Conservation (phyloP, 1,140 invertebrate genomes). For the Archegozetes longisetosus region DNA sequence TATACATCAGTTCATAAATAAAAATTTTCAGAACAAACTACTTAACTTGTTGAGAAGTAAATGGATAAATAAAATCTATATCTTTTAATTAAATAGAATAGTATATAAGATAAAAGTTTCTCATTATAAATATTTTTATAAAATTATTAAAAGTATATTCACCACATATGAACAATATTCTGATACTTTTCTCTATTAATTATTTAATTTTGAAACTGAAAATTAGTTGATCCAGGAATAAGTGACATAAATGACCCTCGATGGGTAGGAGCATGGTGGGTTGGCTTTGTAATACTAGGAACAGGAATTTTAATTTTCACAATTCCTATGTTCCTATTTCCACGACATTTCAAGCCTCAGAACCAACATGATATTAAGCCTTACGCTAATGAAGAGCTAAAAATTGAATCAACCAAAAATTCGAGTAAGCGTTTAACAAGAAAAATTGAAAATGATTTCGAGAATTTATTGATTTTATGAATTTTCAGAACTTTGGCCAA, state of each 20-base stretch:
- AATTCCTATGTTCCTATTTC: conserved; percentile 23
- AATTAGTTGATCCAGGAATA: conserved; percentile 23
- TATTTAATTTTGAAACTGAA: neutral
- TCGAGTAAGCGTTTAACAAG: neutral
- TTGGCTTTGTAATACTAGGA: conserved; percentile 28
- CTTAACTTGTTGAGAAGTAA: too few relatives aligned
- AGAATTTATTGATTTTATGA: conserved; percentile 1
- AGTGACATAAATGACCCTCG: conserved; percentile 21
- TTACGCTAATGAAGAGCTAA: neutral
- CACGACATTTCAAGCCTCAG: conserved; percentile 9
- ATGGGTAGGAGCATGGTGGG: conserved; percentile 34
- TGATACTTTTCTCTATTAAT: too few relatives aligned
- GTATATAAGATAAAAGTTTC: too few relatives aligned
- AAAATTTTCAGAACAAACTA: too few relatives aligned
- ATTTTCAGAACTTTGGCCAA: conserved; percentile 32
- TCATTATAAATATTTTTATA: too few relatives aligned
- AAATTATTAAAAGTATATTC: too few relatives aligned
- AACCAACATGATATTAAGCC: too few relatives aligned
- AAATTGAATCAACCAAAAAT: neutral
- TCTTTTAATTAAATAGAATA: too few relatives aligned
- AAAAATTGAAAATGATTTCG: too few relatives aligned
- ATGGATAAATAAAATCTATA: too few relatives aligned
- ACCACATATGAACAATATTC: too few relatives aligned
- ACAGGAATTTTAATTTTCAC: conserved; percentile 19
- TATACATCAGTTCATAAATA: too few relatives aligned